Evolutionary conservation across 2,888 invertebrate species (phyloP), one percentile per base, ranked within the genome.

Genomic region (Euplexia lucipara): DNA sequence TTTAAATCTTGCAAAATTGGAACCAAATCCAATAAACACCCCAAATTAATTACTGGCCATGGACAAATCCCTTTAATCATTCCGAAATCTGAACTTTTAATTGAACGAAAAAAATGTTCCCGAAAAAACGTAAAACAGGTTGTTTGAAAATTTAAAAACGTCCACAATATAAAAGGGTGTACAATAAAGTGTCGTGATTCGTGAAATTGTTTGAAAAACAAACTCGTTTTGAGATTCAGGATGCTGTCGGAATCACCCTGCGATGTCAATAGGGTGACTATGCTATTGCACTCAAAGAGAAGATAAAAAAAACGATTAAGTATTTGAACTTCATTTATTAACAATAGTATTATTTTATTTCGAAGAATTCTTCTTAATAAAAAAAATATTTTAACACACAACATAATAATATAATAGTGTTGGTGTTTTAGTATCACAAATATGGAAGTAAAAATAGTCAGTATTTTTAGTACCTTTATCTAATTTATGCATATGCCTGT

Each of bases 131-230:
- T 59, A 45, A 48, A 60, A 53, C 41, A 16, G 20, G 14, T 64
- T 45, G 42, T 61, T 72, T 53, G 20, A 70, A 45, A 59, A 45
- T 52, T 56, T 18, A 16, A 62, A 67, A 74, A 56, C 62, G 49
- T 69, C 14, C 34, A 8, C 54, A 64, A 69, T 45, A 71, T 66
- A 61, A 67, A 77, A 71, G 69, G 70, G 57, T 70, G 41, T 39
- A 68, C 65, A 58, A 62, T 75, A 69, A 75, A 75, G 64, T 63
- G 64, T 69, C 52, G 66, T 66, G 78, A 70, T 71, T 75, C 62
- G 67, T 75, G 62, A 67, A 81, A 75, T 81, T 78, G 71, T 79
- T 68, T 66, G 67, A 58, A 60, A 62, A 77, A 77, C 67, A 80
- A 80, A 70, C 52, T 68, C 52, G 74, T 70, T 68, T 61, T 49